Base-by-base conservation (phyloP, 1,140 invertebrate species). In the Musca domestica region DNA sequence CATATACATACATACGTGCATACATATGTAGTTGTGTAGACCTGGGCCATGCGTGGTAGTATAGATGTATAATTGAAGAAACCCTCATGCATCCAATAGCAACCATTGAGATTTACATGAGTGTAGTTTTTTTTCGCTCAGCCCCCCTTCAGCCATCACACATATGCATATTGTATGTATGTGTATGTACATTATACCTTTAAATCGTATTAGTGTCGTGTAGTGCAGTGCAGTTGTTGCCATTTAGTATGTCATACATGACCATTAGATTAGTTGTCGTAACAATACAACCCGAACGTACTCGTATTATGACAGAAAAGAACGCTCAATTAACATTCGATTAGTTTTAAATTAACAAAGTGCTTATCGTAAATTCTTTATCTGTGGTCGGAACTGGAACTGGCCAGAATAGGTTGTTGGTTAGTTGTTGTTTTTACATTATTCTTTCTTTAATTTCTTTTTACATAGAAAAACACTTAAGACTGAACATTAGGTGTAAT, bases 311-410 rank as follows among this genome's bases (percentile, higher is more conserved):
- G 34, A n/a, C n/a, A n/a, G n/a, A 41, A 41, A 41, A 12, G 34
- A 41, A 41, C 34, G 34, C 34, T 41, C 56, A 61, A 61, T 61
- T 61, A 61, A 61, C 56, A 61, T 61, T n/a, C 56, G 27, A 34
- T 61, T 61, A 41, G 27, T 61, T 61, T 61, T 61, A 61, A 61
- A 61, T 61, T 61, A 61, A 41, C 27, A 12, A 41, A 41, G 34
- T 41, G 34, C 34, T 41, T 41, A 41, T 41, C 34, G 34, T 41
- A 41, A 41, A 41, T 41, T 41, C 34, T 12, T 41, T 41, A 41
- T 41, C 34, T 41, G 34, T 12, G 4, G 34, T 41, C 10, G 34
- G 10, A 41, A 41, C 34, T 5, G 3, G 12, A 12, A 41, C 6
- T 41, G 4, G 34, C 34, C 10, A 41, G 4, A 5, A 41, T 10